phyloP scores from a whole-genome alignment of 2,888 invertebrate species.

The Nebria brevicollis region DNA sequence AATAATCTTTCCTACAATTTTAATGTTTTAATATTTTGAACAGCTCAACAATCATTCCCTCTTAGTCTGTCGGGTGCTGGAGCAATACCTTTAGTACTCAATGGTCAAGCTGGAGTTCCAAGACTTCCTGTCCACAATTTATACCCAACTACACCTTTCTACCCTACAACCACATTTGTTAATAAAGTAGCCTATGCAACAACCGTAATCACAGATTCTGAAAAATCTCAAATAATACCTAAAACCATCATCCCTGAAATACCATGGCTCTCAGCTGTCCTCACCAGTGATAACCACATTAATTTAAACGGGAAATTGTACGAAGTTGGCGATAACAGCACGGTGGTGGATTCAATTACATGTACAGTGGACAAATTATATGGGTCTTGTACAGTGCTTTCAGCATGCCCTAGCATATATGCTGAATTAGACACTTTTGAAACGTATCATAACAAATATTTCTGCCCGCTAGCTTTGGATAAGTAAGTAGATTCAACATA shows the following conservation, averaged over 20 bases:
- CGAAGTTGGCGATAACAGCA: constrained; percentile 26
- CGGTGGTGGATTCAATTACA: constrained; percentile 8
- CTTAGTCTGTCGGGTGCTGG: neutral
- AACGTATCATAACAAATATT: constrained; percentile 27
- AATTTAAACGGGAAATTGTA: constrained; percentile 24
- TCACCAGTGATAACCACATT: neutral
- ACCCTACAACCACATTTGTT: neutral
- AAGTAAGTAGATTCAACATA: neutral
- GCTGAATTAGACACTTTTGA: constrained; percentile 29
- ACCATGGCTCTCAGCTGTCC: constrained; percentile 5
- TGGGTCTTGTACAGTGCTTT: constrained; percentile 27
- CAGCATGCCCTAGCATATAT: constrained; percentile 23
- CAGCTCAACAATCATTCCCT: neutral
- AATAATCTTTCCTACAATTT: too few relatives aligned
- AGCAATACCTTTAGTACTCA: neutral
- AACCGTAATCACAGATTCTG: neutral
- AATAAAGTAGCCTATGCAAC: neutral
- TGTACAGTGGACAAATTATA: constrained; percentile 19
- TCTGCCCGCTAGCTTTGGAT: constrained; percentile 23
- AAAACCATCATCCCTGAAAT: neutral
- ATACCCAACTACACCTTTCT: neutral
- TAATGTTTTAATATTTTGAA: neutral
- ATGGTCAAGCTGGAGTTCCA: neutral
- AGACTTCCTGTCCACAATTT: neutral
- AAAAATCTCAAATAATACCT: neutral